Evolutionary conservation across 2,888 invertebrate genomes (phyloP).

Genomic region (Rotaria socialis): DNA sequence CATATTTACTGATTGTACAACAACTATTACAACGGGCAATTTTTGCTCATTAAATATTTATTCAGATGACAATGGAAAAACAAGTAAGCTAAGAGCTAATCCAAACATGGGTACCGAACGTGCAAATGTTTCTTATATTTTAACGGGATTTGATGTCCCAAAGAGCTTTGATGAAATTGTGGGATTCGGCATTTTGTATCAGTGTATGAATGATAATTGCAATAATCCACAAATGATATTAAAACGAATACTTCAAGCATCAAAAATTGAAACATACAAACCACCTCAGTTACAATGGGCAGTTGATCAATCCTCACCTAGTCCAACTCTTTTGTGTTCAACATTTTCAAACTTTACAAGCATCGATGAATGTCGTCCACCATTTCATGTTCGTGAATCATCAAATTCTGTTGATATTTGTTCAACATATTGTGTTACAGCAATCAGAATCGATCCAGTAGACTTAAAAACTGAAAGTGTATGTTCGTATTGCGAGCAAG

Average conservation of each 20-base stretch:
- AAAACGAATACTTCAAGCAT: constrained; percentile 10
- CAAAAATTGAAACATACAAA: constrained; percentile 8
- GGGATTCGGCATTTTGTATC: not conserved
- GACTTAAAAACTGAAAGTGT: constrained; percentile 1
- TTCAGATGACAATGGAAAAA: not conserved
- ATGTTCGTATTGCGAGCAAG: not conserved
- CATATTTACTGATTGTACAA: not conserved
- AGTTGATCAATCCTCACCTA: not conserved
- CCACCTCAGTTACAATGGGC: not conserved
- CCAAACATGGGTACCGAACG: not conserved
- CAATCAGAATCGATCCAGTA: not conserved
- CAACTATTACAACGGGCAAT: not conserved
- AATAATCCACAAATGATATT: constrained; percentile 11
- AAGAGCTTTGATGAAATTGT: not conserved
- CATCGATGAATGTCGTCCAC: not conserved
- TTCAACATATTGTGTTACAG: constrained; percentile 2
- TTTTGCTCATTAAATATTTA: not conserved
- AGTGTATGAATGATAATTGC: not conserved
- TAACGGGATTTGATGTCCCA: not conserved
- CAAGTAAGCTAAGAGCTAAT: not conserved
- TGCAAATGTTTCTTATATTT: not conserved
- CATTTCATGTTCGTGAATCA: not conserved
- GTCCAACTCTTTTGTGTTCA: not conserved
- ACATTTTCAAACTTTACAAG: not conserved
- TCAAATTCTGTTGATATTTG: not conserved